Evolutionary conservation across 2,113 vertebrate genomes (phyloP).

Genomic region (Melanotaenia duboulayi): DNA sequence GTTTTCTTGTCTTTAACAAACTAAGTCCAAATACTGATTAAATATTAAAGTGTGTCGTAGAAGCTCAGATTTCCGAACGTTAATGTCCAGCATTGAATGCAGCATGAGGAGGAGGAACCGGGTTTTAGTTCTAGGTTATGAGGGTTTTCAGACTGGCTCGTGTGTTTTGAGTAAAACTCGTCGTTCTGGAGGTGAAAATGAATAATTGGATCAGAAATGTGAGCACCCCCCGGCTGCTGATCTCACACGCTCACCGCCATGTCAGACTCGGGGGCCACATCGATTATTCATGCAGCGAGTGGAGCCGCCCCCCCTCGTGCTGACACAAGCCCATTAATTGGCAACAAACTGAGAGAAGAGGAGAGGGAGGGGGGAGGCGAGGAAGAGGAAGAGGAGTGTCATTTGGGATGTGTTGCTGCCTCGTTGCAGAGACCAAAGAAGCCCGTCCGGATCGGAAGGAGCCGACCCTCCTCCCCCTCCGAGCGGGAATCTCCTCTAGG

Average conservation of each 20-base stretch:
- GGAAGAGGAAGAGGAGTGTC: neutral
- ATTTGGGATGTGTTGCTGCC: slow-evolving; percentile 12
- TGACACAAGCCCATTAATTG: slow-evolving; percentile 81
- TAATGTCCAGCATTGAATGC: no score
- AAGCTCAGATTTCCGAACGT: no score
- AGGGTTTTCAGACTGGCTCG: no score
- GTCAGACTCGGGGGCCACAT: slow-evolving; percentile 80
- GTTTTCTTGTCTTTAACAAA: no score
- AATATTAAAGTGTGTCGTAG: no score
- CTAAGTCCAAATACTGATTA: no score
- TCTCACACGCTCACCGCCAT: slow-evolving; percentile 45
- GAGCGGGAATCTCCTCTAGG: slow-evolving; percentile 1
- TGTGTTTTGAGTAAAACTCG: no score
- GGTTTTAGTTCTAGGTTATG: neutral
- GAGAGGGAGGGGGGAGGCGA: slow-evolving; percentile 19
- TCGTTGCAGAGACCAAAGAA: neutral
- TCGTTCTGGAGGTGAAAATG: no score
- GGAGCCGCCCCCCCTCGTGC: slow-evolving; percentile 60
- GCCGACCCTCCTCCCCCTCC: neutral
- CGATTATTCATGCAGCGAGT: slow-evolving; percentile 87
- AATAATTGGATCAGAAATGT: no score
- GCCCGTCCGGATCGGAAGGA: neutral
- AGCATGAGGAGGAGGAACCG: neutral
- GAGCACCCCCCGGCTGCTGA: no score
- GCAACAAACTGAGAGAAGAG: slow-evolving; percentile 55